Conservation (phyloP, 1,140 invertebrate genomes). For the Drosophila navojoa region DNA sequence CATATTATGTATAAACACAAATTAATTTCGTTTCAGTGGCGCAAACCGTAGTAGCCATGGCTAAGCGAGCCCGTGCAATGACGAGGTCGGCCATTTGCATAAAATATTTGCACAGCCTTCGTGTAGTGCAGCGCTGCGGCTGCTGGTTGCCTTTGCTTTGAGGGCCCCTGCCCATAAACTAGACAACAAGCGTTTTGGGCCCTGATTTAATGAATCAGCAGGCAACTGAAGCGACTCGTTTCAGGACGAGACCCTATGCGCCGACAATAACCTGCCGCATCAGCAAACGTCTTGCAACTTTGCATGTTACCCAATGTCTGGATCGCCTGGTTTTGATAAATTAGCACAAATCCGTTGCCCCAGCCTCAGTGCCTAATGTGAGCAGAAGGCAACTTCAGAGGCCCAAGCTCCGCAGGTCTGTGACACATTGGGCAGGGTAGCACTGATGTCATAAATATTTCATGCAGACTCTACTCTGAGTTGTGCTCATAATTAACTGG, state of each 20-base stretch:
- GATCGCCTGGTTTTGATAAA: slow-evolving; percentile 73
- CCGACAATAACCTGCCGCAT: slow-evolving; percentile 68
- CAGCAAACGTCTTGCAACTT: slow-evolving; percentile 72
- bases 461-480: not conserved
- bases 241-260: not conserved
- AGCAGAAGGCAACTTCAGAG: not conserved
- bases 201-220: slow-evolving; percentile 78
- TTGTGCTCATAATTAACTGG: not conserved
- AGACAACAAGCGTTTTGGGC: slow-evolving; percentile 68
- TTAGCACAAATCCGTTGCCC: slow-evolving; percentile 52
- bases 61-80: slow-evolving; percentile 63
- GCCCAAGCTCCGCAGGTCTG: not conserved
- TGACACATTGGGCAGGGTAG: not conserved
- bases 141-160: slow-evolving; percentile 60
- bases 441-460: not conserved
- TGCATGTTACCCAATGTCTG: slow-evolving; percentile 58
- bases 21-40: slow-evolving; percentile 83
- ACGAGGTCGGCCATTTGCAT: slow-evolving; percentile 80
- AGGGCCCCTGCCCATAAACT: slow-evolving; percentile 74
- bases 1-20: slow-evolving; percentile 84
- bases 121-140: slow-evolving; percentile 70
- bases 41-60: slow-evolving; percentile 72
- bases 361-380: not conserved
- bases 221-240: not conserved
- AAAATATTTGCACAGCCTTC: slow-evolving; percentile 83